Evolutionary conservation across 1,140 invertebrate genomes (phyloP), one percentile per base, ranked within the genome.

Genomic region (Tribolium madens): DNA sequence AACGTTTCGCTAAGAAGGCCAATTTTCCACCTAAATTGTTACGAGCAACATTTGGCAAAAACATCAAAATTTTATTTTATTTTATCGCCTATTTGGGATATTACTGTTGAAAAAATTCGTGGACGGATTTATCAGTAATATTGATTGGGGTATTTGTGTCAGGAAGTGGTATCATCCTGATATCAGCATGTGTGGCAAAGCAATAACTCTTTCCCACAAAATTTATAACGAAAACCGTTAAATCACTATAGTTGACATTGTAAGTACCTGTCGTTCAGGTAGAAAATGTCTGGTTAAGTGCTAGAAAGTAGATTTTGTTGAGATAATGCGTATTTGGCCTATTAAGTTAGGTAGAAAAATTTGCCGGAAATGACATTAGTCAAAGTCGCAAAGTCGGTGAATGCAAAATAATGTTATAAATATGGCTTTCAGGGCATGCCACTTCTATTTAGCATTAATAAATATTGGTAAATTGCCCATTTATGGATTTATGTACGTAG

Each of bases 401-500:
- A 57, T 57, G 52, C 52, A n/a, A 57, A 57, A 57, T 42, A 10
- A 42, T 42, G 7, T 42, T 42, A 57, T 53, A 21, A 53, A 53
- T 57, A 42, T 42, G 36, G 36, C 9, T 64, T 64, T 36, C 3
- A 33, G 57, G 57, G 26, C 21, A 33, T 10, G n/a, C 15, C 10
- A 64, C 21, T 64, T 64, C n/a, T n/a, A n/a, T n/a, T 13, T 31
- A 26, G 26, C 36, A 31, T 21, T 31, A 33, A 33, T 64, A 64
- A 64, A 64, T 64, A 64, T 33, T 64, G 9, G 26, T 33, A 64
- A 64, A 64, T 33, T 64, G 21, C 12, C 57, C 57, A 64, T 64
- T 64, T 33, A 64, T 33, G 57, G 18, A 64, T 64, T 64, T 33
- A 64, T 64, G 57, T 64, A 26, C 57, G 26, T 64, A 64, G 10